Evolutionary conservation across 2,113 vertebrate genomes (phyloP), one percentile per base, ranked within the genome.

Genomic region (Amblyornis subalaris): DNA sequence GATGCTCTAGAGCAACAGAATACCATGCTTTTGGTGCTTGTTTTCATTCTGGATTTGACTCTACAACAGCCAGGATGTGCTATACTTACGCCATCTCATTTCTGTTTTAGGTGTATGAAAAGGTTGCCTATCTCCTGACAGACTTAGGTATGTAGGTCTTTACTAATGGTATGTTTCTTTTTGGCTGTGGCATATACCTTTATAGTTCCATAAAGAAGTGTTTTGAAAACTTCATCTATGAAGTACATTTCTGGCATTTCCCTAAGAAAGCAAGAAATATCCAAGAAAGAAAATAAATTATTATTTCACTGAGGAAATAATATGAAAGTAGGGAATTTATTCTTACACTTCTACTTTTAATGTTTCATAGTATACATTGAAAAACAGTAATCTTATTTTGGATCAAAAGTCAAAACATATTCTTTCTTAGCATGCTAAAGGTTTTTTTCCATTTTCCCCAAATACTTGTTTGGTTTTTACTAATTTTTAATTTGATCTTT

Each of bases 101-200:
- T 97, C 89, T 64, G 25, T 97, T 96, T 17, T 55, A 99, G 99
- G 99, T 99, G 8, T 99, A 99, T 98, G 99, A 99, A 96, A 99
- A 99, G 95, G 98, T 99, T 97, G 99, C 99, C 35, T 99, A 99
- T 96, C 98, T 99, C 60, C 98, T 99, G 85, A 99, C 99, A 92
- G 99, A 99, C 96, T 96, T 99, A 96, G 99, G 99, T 99, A 97
- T 97, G 99, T 92, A 44, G 9, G 10, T 81, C 54, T 85, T 82
- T 44, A 60, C 17, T 51, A 12, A 40, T 48, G 33, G 2, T 47
- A 2, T 40, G 42, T 7, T 48, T 73, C 64, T 72, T 70, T 9
- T 13, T 62, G n/a, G 3, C 20, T 62, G 19, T 93, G 31, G 20
- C 21, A 12, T 33, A 7, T 26, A 25, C 6, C 4, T 73, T 73